Evolutionary conservation across 2,797 vertebrate genomes (phyloP), one percentile per base, ranked within the genome.

Genomic region (Malacoctenus gilli): DNA sequence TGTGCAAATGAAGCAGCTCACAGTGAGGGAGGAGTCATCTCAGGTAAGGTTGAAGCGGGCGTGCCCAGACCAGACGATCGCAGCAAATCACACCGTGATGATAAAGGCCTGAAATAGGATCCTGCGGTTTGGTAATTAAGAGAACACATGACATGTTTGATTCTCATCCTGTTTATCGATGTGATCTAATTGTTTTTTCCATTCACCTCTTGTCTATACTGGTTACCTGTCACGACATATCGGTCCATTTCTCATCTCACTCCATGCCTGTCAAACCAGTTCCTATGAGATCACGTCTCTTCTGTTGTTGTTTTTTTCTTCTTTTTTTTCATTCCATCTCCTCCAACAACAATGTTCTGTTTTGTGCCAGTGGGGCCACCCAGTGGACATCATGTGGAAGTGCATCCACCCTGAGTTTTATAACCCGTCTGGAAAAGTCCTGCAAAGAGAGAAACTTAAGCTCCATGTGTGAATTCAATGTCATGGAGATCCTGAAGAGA

Each of bases 301-400:
- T 1, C 25, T 28, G 9, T 2, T 28, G n/a, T n/a, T n/a, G n/a
- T n/a, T n/a, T n/a, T n/a, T n/a, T n/a, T n/a, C n/a, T n/a, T n/a
- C n/a, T n/a, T n/a, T n/a, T n/a, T n/a, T n/a, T 37, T 18, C 5
- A 52, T 25, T 2, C 2, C 18, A 31, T 19, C 6, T 16, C 22
- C 16, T 19, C 13, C n/a, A n/a, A n/a, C n/a, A n/a, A n/a, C n/a
- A 15, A 30, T 31, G 20, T 8, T 13, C 40, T 21, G 32, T 68
- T 81, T n/a, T 66, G 57, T 74, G 59, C 66, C 48, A 73, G 76
- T 69, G 65, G 48, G n/a, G 82, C 84, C 87, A 71, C 64, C 83
- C 36, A 76, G 90, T 90, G 91, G 86, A 73, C 31, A 25, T 3
- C 4, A 52, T 12, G 3, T 10, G 49, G 56, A n/a, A 75, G 12